A percentile compares a stretch with the other conserved stretches of the same genome.
phyloP scores from a whole-genome alignment of 2,797 vertebrate species.

The Centropyge bicolor region DNA sequence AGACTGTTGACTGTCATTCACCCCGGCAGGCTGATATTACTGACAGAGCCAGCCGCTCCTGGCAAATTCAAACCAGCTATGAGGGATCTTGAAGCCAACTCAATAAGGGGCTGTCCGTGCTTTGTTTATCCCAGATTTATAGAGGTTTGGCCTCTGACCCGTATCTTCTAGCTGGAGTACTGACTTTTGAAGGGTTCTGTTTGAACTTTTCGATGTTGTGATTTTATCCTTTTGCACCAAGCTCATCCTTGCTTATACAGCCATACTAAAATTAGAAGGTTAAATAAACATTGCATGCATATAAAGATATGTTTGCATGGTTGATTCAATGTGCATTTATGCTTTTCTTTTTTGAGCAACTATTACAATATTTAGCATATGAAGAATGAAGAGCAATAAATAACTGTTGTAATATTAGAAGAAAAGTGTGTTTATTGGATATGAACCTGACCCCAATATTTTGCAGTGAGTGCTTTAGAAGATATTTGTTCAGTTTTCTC shows the following conservation, averaged over 20 bases:
- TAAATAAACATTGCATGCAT: slow-evolving; percentile 17
- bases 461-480: slow-evolving; percentile 35
- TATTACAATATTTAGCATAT: not conserved
- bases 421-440: slow-evolving; percentile 20
- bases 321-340: slow-evolving; percentile 15
- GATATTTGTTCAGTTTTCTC: slow-evolving; percentile 18
- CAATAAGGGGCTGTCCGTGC: slow-evolving; percentile 27
- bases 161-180: not conserved
- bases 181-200: not conserved
- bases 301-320: not conserved
- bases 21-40: slow-evolving; percentile 35
- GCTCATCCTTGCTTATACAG: not conserved
- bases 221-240: not conserved
- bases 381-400: slow-evolving; percentile 12
- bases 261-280: not conserved
- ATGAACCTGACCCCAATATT: not conserved
- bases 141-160: not conserved
- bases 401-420: slow-evolving; percentile 26
- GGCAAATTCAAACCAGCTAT: slow-evolving; percentile 32
- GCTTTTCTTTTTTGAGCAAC: not conserved
- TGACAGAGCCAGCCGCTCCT: slow-evolving; percentile 15
- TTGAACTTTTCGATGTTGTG: not conserved
- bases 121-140: slow-evolving; percentile 41
- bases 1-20: slow-evolving; percentile 52
- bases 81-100: slow-evolving; percentile 27